Conservation (phyloP, 2,797 vertebrate genomes). For the Odontamblyopus lacepedii region DNA sequence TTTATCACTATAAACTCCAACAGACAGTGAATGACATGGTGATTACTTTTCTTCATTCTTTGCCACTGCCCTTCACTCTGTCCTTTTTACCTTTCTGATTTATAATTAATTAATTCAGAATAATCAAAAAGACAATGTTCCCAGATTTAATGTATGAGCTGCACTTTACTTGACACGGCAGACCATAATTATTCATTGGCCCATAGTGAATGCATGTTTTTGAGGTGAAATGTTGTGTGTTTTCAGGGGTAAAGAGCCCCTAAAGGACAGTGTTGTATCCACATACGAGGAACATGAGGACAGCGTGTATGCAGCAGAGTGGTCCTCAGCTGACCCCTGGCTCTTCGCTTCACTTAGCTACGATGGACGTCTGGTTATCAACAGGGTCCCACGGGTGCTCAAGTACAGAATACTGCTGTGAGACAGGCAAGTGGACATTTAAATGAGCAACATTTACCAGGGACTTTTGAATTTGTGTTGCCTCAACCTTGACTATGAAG, state of each 20-base stretch:
- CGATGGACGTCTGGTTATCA: slow-evolving; percentile 96
- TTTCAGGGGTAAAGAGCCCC: slow-evolving; percentile 87
- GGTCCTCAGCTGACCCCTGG: slow-evolving; percentile 97
- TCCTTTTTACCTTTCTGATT: background rate
- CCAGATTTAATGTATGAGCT: background rate
- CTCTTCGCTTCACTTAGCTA: slow-evolving; percentile 97
- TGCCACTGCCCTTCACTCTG: slow-evolving; percentile 6
- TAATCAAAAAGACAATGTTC: slow-evolving; percentile 1
- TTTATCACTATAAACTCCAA: background rate
- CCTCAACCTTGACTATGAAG: background rate
- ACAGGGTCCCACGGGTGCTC: slow-evolving; percentile 92
- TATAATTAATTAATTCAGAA: slow-evolving; percentile 4
- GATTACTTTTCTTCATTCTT: background rate
- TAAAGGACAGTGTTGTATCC: slow-evolving; percentile 93
- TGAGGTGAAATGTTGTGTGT: slow-evolving; percentile 18
- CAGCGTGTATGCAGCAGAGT: slow-evolving; percentile 96
- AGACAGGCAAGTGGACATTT: slow-evolving; percentile 42
- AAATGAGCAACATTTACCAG: background rate
- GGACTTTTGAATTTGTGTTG: background rate
- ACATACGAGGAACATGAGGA: slow-evolving; percentile 98
- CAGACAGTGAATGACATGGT: background rate
- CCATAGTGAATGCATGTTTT: background rate
- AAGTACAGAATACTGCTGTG: slow-evolving; percentile 95
- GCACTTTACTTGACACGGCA: background rate
- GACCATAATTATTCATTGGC: background rate